phyloP scores from a whole-genome alignment of 92 coral and sea anemone genomes.

The Nematostella vectensis region DNA sequence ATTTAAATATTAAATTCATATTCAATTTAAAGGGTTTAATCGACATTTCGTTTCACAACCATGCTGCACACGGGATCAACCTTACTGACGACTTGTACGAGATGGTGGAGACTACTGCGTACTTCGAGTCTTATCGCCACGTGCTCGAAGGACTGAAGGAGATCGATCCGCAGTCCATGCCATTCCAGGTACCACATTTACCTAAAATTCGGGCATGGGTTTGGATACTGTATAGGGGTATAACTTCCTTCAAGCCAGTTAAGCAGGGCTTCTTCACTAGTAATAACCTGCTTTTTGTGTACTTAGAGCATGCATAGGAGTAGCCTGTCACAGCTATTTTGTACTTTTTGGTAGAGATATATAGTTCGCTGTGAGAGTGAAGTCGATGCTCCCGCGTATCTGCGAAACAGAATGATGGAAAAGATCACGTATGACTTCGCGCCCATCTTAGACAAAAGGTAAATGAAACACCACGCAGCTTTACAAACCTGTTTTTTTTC shows the following conservation, averaged over 20 bases:
- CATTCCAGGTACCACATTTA: conserved; percentile 93
- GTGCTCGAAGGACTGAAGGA: conserved; percentile 67
- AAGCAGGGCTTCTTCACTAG: too few species aligned
- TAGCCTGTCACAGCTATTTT: too few species aligned
- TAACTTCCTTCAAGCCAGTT: too few species aligned
- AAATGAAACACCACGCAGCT: too few species aligned
- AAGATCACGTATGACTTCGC: conserved; percentile 69
- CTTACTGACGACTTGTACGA: conserved; percentile 52
- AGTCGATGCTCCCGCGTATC: conserved; percentile 65
- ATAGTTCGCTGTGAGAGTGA: conserved; percentile 49
- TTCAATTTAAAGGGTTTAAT: conserved; percentile 53
- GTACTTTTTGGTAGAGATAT: conserved; percentile 67
- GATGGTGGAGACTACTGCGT: conserved; percentile 97
- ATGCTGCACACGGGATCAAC: conserved; percentile 28
- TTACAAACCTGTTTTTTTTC: too few species aligned
- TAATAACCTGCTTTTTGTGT: too few species aligned
- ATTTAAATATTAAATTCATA: too few species aligned
- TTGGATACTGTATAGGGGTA: too few species aligned
- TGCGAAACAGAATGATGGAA: conserved; percentile 51
- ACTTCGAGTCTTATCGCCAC: conserved; percentile 91
- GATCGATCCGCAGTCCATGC: conserved; percentile 31
- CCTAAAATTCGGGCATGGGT: too few species aligned
- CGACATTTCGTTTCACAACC: conserved; percentile 45
- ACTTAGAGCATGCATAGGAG: too few species aligned
- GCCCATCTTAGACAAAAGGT: conserved; percentile 59